These are phyloP conservation scores for Balanococcus diminutus DNA, from an alignment of 2,888 invertebrate genomes.

Conservation along the genomic window DNA sequence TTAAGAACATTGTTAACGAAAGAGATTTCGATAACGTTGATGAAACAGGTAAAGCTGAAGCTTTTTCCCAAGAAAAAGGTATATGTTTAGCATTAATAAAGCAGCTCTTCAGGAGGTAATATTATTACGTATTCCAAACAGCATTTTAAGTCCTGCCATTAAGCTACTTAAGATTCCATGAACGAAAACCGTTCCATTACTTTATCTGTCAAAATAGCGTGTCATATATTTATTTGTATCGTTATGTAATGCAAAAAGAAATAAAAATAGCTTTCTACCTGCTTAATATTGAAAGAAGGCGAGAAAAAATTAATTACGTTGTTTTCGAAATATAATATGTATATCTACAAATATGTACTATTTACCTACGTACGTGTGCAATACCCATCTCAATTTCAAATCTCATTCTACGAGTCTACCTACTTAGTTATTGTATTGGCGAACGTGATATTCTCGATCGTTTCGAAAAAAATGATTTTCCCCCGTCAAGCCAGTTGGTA, in stretches of 20 bases:
- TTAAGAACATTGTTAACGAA: constrained; percentile 35
- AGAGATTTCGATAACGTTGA: constrained; percentile 9
- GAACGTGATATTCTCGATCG: neutral
- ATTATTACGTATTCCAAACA: constrained; percentile 45
- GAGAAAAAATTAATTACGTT: neutral
- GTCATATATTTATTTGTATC: constrained; percentile 46
- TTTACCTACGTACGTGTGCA: neutral
- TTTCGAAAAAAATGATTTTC: neutral
- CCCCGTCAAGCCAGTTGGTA: too few species aligned
- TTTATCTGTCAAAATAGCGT: constrained; percentile 42
- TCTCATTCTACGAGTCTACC: neutral
- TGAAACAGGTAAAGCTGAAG: constrained; percentile 1
- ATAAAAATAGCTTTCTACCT: neutral
- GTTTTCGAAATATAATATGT: neutral
- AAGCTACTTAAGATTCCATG: constrained; percentile 49
- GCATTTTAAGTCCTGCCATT: constrained; percentile 48
- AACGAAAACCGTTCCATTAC: constrained; percentile 42
- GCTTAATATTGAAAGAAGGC: neutral
- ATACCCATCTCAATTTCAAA: neutral
- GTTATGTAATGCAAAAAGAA: constrained; percentile 30
- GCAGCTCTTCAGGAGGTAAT: neutral
- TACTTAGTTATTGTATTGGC: neutral
- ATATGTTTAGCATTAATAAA: constrained; percentile 40
- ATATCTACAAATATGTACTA: too few species aligned
- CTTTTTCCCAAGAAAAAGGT: constrained; percentile 19